Percentiles rank a stretch among this genome's conserved stretches.
phyloP scores from a whole-genome alignment of 2,888 invertebrate species.

The Cyclophora punctaria region DNA sequence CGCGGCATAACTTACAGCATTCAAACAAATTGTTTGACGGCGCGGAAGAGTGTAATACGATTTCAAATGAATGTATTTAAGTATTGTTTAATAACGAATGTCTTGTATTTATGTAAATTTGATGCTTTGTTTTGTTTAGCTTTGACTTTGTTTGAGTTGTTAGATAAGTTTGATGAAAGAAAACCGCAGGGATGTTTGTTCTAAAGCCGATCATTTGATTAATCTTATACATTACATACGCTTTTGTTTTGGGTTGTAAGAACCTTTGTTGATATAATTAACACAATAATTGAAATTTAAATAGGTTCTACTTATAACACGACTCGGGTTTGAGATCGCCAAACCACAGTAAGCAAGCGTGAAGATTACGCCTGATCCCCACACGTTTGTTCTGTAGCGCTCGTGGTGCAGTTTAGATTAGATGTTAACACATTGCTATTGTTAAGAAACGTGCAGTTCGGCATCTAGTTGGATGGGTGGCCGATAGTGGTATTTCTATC shows the following conservation, averaged over 20 bases:
- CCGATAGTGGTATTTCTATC: too few species aligned
- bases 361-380: too few species aligned
- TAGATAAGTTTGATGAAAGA: slow-evolving; percentile 14
- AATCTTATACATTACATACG: slow-evolving; percentile 32
- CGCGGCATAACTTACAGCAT: slow-evolving; percentile 43
- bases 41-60: slow-evolving; percentile 57
- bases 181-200: slow-evolving; percentile 21
- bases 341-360: too few species aligned
- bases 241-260: slow-evolving; percentile 51
- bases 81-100: slow-evolving; percentile 54
- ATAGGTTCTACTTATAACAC: too few species aligned
- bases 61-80: slow-evolving; percentile 57
- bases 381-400: too few species aligned
- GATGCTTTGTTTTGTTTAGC: slow-evolving; percentile 53
- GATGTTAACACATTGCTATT: too few species aligned
- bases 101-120: slow-evolving; percentile 69
- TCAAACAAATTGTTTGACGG: slow-evolving; percentile 55
- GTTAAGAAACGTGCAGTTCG: too few species aligned
- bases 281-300: too few species aligned
- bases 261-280: slow-evolving; percentile 23
- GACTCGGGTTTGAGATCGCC: too few species aligned
- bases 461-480: too few species aligned
- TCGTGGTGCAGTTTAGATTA: too few species aligned
- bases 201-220: slow-evolving; percentile 10
- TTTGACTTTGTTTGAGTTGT: slow-evolving; percentile 44